These are phyloP conservation scores for Valencia hispanica DNA, from an alignment of 2,797 vertebrate species.

Conservation along the genomic window DNA sequence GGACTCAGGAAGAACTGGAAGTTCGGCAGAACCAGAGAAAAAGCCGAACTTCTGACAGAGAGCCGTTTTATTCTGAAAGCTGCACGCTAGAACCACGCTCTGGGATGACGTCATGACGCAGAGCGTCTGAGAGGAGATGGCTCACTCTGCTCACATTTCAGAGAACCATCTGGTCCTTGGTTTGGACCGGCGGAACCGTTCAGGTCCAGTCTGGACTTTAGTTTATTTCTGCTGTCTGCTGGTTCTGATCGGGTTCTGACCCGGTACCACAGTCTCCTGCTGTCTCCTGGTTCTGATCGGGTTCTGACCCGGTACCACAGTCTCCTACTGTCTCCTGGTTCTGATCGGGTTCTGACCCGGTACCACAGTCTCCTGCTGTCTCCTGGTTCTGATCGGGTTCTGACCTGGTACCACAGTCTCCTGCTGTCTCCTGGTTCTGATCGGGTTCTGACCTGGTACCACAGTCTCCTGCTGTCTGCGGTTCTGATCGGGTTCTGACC, in stretches of 20 bases:
- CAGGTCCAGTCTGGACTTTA: background rate
- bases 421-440: too few species aligned
- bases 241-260: background rate
- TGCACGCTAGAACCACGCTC: constrained; percentile 5
- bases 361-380: too few species aligned
- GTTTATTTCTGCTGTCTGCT: background rate
- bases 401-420: too few species aligned
- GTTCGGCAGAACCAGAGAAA: background rate
- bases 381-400: too few species aligned
- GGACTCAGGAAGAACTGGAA: background rate
- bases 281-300: too few species aligned
- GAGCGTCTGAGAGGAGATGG: background rate
- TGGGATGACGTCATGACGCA: constrained; percentile 41
- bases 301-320: too few species aligned
- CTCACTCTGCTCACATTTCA: constrained; percentile 1
- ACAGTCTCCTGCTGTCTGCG: too few species aligned
- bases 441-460: too few species aligned
- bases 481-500: too few species aligned
- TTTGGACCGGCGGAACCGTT: background rate
- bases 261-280: background rate
- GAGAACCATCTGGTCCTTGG: too few species aligned
- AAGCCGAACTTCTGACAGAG: background rate
- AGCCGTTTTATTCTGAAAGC: constrained; percentile 31
- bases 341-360: too few species aligned
- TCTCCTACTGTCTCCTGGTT: too few species aligned